Conservation (phyloP, 53 echinoderm and acorn worm species). For the Apostichopus leukothele region DNA sequence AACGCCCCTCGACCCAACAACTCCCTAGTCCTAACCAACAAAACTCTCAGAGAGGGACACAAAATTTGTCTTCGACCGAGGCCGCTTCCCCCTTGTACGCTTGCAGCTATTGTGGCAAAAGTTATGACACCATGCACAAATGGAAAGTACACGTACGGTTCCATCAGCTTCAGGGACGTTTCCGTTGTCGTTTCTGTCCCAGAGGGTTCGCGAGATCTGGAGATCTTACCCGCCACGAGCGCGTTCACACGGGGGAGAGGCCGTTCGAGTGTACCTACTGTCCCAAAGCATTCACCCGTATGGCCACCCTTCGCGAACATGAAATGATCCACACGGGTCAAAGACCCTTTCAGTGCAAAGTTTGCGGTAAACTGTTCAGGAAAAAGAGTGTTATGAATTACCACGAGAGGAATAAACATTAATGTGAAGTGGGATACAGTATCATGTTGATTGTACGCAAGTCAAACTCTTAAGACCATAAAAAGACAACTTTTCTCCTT, state of each 20-base stretch:
- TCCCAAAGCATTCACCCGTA: conserved; percentile 9
- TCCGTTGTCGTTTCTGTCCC: conserved; percentile 5
- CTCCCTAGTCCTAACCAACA: not conserved
- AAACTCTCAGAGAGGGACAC: not conserved
- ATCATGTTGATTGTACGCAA: not conserved
- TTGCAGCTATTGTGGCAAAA: conserved; percentile 18
- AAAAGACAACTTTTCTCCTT: no score
- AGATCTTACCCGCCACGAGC: conserved; percentile 33
- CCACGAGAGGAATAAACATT: conserved; percentile 8
- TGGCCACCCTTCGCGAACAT: conserved; percentile 4
- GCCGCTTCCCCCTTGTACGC: not conserved
- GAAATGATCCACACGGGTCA: conserved; percentile 32
- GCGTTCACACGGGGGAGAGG: conserved; percentile 28
- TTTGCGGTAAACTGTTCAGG: not conserved
- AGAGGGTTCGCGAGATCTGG: conserved; percentile 5
- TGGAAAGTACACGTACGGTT: conserved; percentile 23
- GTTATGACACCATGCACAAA: not conserved
- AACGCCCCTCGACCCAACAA: not conserved
- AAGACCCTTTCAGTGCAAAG: conserved; percentile 1
- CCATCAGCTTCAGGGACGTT: conserved; percentile 1
- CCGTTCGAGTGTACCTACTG: conserved; percentile 36
- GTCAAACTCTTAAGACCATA: no score
- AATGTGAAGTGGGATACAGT: not conserved
- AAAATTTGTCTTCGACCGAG: not conserved
- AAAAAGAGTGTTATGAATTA: not conserved